Percentiles rank a stretch among this genome's conserved stretches.
These are phyloP conservation scores for Ariolimax columbianus DNA, from an alignment of 2,888 invertebrate species.

Conservation along the genomic window DNA sequence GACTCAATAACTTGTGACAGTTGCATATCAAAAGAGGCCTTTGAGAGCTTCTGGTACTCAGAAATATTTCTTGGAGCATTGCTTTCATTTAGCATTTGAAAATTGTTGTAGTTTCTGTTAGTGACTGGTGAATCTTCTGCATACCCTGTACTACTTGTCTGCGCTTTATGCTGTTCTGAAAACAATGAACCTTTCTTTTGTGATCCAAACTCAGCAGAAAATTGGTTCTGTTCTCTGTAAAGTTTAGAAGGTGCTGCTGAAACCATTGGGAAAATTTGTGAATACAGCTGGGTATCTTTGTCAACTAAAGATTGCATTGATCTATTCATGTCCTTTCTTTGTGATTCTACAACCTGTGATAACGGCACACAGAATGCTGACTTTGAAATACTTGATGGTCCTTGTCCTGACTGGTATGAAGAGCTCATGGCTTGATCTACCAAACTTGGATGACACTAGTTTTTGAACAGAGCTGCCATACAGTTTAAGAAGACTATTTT, in stretches of 20 bases:
- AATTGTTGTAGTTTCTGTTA: not conserved
- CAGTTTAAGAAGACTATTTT: not conserved
- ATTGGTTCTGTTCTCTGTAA: not conserved
- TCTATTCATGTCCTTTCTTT: not conserved
- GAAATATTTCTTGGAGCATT: not conserved
- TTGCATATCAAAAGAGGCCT: conserved; percentile 16
- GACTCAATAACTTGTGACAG: conserved; percentile 26
- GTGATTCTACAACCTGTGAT: conserved; percentile 1
- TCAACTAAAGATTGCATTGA: not conserved
- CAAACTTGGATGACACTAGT: not conserved
- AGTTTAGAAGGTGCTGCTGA: conserved; percentile 13
- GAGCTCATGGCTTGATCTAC: not conserved
- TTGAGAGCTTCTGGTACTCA: not conserved
- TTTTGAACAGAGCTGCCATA: not conserved
- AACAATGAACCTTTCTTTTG: not conserved
- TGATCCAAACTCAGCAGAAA: not conserved
- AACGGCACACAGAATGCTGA: conserved; percentile 15
- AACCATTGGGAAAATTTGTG: not conserved
- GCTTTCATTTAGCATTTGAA: too few relatives aligned
- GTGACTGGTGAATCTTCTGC: not conserved
- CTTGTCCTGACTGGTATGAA: not conserved
- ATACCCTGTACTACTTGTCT: not conserved
- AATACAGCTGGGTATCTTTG: not conserved
- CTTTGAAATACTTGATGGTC: not conserved
- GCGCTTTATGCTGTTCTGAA: not conserved